A percentile compares a stretch with the other conserved stretches of the same genome.
Evolutionary conservation across 2,113 vertebrate genomes (phyloP).

Genomic region (Shinisaurus crocodilurus): DNA sequence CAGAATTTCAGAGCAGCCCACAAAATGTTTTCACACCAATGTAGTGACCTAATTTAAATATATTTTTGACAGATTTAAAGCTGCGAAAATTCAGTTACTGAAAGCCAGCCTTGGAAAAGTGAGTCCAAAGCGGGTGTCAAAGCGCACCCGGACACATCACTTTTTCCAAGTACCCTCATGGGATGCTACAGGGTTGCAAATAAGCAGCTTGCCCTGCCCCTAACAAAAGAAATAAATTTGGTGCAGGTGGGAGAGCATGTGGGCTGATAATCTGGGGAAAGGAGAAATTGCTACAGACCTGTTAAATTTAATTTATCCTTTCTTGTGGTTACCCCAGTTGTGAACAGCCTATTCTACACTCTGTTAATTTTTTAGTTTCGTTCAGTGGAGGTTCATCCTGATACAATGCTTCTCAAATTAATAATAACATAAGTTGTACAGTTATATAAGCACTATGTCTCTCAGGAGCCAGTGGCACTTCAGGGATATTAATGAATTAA

Average conservation of each 20-base stretch:
- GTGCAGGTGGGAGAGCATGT: not conserved
- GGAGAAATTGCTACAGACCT: not conserved
- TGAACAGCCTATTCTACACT: not conserved
- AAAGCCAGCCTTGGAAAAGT: not conserved
- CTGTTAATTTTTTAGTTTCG: not conserved
- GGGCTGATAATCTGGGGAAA: not conserved
- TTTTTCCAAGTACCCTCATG: not conserved
- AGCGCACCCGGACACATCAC: too few relatives aligned
- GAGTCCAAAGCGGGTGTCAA: not conserved
- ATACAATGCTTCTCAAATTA: conserved; percentile 4
- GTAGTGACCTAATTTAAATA: not conserved
- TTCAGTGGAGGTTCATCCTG: not conserved
- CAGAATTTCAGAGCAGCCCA: not conserved
- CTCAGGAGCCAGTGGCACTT: conserved; percentile 13
- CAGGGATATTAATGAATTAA: conserved; percentile 31
- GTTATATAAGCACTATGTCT: conserved; percentile 11
- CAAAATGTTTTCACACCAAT: not conserved
- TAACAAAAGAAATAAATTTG: not conserved
- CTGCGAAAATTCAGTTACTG: not conserved
- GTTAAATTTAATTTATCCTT: not conserved
- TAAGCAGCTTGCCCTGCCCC: not conserved
- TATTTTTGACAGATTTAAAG: not conserved
- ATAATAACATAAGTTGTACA: conserved; percentile 3
- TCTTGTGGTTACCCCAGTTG: not conserved
- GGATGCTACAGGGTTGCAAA: not conserved